phyloP scores from a whole-genome alignment of 2,113 vertebrate species.

The Tylochromis polylepis region DNA sequence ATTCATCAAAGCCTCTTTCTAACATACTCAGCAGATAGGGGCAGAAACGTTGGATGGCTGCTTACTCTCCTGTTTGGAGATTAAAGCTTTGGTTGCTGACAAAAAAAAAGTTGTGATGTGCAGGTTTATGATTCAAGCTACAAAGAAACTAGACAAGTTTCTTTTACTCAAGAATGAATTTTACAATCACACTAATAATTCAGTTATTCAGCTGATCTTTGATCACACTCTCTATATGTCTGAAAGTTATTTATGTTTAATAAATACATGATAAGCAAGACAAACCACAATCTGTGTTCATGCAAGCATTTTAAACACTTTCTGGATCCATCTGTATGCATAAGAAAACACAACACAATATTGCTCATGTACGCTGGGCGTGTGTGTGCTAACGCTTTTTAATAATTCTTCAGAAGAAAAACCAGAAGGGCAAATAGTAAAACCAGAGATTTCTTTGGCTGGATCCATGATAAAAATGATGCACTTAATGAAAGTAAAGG shows the following conservation, averaged over 20 bases:
- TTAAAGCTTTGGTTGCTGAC: slow-evolving; percentile 52
- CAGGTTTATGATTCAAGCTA: neutral
- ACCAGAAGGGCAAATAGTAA: neutral
- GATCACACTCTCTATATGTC: neutral
- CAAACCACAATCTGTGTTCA: neutral
- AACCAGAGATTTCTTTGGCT: neutral
- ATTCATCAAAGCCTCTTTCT: slow-evolving; percentile 71
- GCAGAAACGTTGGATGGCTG: slow-evolving; percentile 24
- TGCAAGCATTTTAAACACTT: neutral
- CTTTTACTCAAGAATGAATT: neutral
- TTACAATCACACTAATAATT: neutral
- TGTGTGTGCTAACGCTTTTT: neutral
- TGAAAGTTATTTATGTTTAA: neutral
- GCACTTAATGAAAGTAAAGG: neutral
- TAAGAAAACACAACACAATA: neutral
- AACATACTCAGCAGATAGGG: slow-evolving; percentile 65
- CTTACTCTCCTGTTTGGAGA: slow-evolving; percentile 60
- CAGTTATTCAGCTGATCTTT: too few relatives aligned
- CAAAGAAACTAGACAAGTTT: neutral
- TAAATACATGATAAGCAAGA: neutral
- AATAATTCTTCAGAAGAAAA: neutral
- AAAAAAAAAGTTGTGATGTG: slow-evolving; percentile 17
- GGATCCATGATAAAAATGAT: neutral
- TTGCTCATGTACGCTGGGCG: neutral
- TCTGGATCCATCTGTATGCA: neutral